Evolutionary conservation across 2,797 vertebrate genomes (phyloP).

Genomic region (Phrynocephalus vlangalii): DNA sequence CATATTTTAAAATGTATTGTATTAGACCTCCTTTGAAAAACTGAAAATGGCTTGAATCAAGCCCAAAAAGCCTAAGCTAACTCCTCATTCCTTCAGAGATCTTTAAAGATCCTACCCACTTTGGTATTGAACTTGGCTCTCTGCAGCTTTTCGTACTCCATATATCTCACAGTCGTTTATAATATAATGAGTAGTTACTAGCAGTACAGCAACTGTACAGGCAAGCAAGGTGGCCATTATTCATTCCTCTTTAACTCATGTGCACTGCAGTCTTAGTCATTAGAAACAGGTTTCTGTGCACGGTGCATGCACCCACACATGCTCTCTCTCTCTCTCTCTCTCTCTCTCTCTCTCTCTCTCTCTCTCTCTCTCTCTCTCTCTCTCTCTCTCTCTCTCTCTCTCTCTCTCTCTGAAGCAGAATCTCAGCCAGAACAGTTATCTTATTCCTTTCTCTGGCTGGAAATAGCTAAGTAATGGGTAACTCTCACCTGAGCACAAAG

Average conservation of each 20-base stretch:
- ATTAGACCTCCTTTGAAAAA: not conserved
- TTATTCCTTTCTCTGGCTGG: not conserved
- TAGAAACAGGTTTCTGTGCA: not conserved
- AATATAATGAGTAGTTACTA: constrained; percentile 29
- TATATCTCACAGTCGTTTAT: constrained; percentile 35
- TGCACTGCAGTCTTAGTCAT: not conserved
- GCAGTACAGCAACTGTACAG: not conserved
- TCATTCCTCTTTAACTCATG: not conserved
- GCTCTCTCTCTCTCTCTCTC: not conserved
- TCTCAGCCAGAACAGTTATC: not conserved
- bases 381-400: no score
- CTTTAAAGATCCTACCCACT: constrained; percentile 23
- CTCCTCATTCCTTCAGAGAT: constrained; percentile 2
- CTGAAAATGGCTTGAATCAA: constrained; percentile 9
- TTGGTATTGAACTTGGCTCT: constrained; percentile 22
- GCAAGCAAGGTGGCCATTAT: not conserved
- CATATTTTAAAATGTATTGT: not conserved
- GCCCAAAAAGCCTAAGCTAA: not conserved
- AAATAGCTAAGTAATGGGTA: not conserved
- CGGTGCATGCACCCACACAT: no score
- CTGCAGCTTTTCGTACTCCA: constrained; percentile 14
- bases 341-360: no score
- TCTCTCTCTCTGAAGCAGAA: not conserved
- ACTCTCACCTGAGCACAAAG: not conserved
- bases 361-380: no score